These are phyloP conservation scores for Papilio glaucus DNA, from an alignment of 1,140 invertebrate genomes.

Conservation along the genomic window DNA sequence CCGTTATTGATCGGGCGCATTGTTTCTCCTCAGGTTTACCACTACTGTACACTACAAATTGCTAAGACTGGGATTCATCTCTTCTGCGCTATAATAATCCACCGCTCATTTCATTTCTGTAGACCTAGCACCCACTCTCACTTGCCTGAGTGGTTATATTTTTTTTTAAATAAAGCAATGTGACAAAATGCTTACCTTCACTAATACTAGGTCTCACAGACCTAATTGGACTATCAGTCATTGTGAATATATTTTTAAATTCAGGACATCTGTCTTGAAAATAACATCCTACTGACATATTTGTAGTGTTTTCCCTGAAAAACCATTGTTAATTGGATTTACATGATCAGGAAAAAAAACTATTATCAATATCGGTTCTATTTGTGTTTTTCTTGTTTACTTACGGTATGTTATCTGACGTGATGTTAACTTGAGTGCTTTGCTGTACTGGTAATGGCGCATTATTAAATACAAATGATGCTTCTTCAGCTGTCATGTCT, in stretches of 20 bases:
- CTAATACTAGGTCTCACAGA: slow-evolving; percentile 60
- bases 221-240: slow-evolving; percentile 65
- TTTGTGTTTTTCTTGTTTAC: slow-evolving; percentile 26
- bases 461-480: slow-evolving; percentile 63
- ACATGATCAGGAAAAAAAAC: too few relatives aligned
- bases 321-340: slow-evolving; percentile 36
- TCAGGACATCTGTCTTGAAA: slow-evolving; percentile 70
- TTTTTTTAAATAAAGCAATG: too few relatives aligned
- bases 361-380: too few relatives aligned
- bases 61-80: too few relatives aligned
- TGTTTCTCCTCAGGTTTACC: too few relatives aligned
- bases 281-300: slow-evolving; percentile 68
- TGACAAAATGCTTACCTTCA: slow-evolving; percentile 54
- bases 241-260: slow-evolving; percentile 60
- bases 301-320: slow-evolving; percentile 62
- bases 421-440: slow-evolving; percentile 53
- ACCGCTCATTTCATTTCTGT: too few relatives aligned
- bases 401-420: slow-evolving; percentile 61
- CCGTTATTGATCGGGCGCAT: too few relatives aligned
- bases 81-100: too few relatives aligned
- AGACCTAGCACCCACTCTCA: too few relatives aligned
- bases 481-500: slow-evolving; percentile 74
- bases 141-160: too few relatives aligned
- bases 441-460: slow-evolving; percentile 60
- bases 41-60: too few relatives aligned